Evolutionary conservation across 2,888 invertebrate species (phyloP).

Genomic region (Theodoxus fluviatilis): DNA sequence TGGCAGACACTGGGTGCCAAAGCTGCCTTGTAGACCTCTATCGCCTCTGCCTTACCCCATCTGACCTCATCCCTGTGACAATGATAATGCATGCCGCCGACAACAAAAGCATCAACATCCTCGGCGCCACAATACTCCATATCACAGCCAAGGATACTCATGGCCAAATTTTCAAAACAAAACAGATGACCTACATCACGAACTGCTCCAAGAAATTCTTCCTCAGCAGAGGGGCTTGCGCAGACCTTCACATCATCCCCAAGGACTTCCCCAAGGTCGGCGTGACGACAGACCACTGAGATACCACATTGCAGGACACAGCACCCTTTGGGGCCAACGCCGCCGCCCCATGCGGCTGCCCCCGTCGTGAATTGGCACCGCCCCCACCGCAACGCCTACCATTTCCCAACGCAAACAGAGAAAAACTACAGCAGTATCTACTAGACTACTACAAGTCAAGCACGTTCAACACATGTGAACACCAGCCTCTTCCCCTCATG

Average conservation of each 20-base stretch:
- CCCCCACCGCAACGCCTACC: constrained; percentile 34
- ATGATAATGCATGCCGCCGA: constrained; percentile 46
- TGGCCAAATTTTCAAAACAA: constrained; percentile 29
- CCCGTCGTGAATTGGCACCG: constrained; percentile 31
- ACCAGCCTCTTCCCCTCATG: constrained; percentile 42
- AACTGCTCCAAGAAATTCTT: constrained; percentile 40
- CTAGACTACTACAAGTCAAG: constrained; percentile 40
- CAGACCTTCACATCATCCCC: constrained; percentile 38
- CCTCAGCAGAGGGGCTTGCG: constrained; percentile 43
- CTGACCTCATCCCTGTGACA: constrained; percentile 44
- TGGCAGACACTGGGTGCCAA: constrained; percentile 43
- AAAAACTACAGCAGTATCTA: constrained; percentile 34
- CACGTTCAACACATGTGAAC: constrained; percentile 47
- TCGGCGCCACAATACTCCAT: constrained; percentile 41
- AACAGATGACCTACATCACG: constrained; percentile 46
- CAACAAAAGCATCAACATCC: constrained; percentile 39
- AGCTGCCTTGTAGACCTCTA: constrained; percentile 40
- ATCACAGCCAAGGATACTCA: constrained; percentile 31
- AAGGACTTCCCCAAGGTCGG: constrained; percentile 33
- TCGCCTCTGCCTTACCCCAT: constrained; percentile 35
- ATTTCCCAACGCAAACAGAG: constrained; percentile 35
- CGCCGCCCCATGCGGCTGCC: constrained; percentile 27
- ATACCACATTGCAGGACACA: no score
- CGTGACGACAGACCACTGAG: neutral
- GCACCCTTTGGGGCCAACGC: neutral